Base-by-base conservation (phyloP, 2,113 vertebrate species). In the Numenius arquata region DNA sequence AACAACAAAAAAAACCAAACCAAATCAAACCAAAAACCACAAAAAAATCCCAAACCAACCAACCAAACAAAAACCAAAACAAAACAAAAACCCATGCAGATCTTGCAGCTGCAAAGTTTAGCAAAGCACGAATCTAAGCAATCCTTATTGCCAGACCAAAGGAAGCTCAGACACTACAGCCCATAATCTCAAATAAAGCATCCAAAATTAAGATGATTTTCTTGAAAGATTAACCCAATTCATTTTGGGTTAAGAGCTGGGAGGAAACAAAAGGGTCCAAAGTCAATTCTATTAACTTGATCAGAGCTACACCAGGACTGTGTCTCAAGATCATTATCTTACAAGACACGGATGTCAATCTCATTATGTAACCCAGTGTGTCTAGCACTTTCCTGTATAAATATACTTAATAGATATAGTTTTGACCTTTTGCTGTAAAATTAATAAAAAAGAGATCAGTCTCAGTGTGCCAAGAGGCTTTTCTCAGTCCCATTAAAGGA, bases 351-450 rank as follows among this genome's bases (percentile, higher is more conserved):
- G 62, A 93, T 93, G 87, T 94, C 94, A 94, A 89, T 96, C 87
- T 96, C 89, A 95, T 95, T 96, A 89, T 93, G 66, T 79, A 94
- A 94, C 70, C 14, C 0, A 94, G 48, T 82, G 62, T 93, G 89
- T 61, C 87, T 91, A 91, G 53, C 84, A 75, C 66, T 93, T 91
- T 79, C 74, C 61, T 95, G 53, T 94, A 88, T 91, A 97, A 95
- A 96, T 96, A 95, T 73, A 96, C 81, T 94, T 96, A 95, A 96
- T 93, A 95, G 84, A 95, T 88, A 94, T 95, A 82, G 77, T 96
- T 96, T 95, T 97, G 91, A 96, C 84, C 91, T 96, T 97, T 93
- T 91, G 25, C 81, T 85, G 94, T 79, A 94, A 96, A 95, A 97
- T 85, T 97, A 94, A 96, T 97, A 91, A 93, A 96, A 97, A 92